Evolutionary conservation across 2,113 vertebrate species (phyloP), one percentile per base, ranked within the genome.

Genomic region (Phainopepla nitens): DNA sequence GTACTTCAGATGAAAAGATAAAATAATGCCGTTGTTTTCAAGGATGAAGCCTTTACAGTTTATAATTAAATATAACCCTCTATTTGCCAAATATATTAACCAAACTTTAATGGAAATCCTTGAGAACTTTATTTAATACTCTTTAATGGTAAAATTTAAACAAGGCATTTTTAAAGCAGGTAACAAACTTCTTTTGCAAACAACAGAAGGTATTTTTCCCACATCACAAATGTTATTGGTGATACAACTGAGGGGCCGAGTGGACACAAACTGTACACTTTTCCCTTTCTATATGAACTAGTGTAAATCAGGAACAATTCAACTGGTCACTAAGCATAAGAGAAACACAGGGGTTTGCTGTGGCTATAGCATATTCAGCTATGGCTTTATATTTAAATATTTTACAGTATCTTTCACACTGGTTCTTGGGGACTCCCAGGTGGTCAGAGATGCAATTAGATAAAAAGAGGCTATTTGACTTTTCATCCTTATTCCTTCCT

Each of bases 381-480:
- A 21, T 21, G 53, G 69, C 25, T 90, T 84, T 70, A 39, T 66
- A 66, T 62, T 87, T 80, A n/a, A 96, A 82, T 70, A 53, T 58
- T 88, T 61, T 45, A 77, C 41, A 80, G 53, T 42, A 33, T 68
- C 49, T 82, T 82, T 88, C 50, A 56, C 57, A 53, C 22, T 33
- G 60, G 56, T 75, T 35, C 35, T 35, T 76, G 19, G 47, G 76
- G 64, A 41, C 44, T 89, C 58, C 35, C 35, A 86, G 71, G 35
- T 61, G 91, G 71, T 61, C 84, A 80, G 70, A 42, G 72, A 83
- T 83, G 57, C 8, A 1, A 68, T 73, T 54, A 73, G 91, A 78
- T 81, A 81, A 93, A 89, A 89, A 76, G 82, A 51, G 41, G 66
- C 60, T 87, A 27, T 70, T 95, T 92, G 62, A 49, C 57, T 86